Evolutionary conservation across 2,888 invertebrate species (phyloP).

Genomic region (Papilio elwesi): DNA sequence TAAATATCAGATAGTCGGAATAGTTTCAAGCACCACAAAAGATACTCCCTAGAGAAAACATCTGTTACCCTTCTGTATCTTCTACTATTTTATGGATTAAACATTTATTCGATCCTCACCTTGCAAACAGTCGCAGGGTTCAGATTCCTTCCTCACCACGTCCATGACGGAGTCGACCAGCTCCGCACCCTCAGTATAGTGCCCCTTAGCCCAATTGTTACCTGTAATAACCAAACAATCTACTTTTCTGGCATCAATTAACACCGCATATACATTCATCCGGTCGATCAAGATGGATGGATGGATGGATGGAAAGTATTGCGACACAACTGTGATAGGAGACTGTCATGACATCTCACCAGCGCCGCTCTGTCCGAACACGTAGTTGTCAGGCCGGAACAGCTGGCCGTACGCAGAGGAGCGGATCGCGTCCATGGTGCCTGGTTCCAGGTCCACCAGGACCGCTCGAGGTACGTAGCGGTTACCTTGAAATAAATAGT

Average conservation of each 20-base stretch:
- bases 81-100: too few relatives aligned
- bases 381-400: slow-evolving; percentile 94
- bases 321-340: too few relatives aligned
- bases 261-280: neutral
- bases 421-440: slow-evolving; percentile 94
- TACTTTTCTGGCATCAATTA: neutral
- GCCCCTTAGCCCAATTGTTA: slow-evolving; percentile 95
- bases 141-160: slow-evolving; percentile 88
- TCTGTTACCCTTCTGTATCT: too few relatives aligned
- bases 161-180: slow-evolving; percentile 89
- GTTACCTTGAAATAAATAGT: slow-evolving; percentile 68
- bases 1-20: too few relatives aligned
- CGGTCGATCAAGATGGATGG: neutral
- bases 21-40: too few relatives aligned
- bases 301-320: too few relatives aligned
- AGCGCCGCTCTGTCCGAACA: slow-evolving; percentile 92
- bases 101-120: slow-evolving; percentile 46
- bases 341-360: slow-evolving; percentile 70
- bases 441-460: slow-evolving; percentile 94
- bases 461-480: slow-evolving; percentile 93
- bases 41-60: too few relatives aligned
- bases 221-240: slow-evolving; percentile 69
- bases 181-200: slow-evolving; percentile 93
- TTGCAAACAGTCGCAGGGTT: slow-evolving; percentile 91
- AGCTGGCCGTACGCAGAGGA: slow-evolving; percentile 91